Percentiles rank a stretch among this genome's conserved stretches.
Conservation (phyloP, 2,888 invertebrate genomes). For the Nesidiocoris tenuis region DNA sequence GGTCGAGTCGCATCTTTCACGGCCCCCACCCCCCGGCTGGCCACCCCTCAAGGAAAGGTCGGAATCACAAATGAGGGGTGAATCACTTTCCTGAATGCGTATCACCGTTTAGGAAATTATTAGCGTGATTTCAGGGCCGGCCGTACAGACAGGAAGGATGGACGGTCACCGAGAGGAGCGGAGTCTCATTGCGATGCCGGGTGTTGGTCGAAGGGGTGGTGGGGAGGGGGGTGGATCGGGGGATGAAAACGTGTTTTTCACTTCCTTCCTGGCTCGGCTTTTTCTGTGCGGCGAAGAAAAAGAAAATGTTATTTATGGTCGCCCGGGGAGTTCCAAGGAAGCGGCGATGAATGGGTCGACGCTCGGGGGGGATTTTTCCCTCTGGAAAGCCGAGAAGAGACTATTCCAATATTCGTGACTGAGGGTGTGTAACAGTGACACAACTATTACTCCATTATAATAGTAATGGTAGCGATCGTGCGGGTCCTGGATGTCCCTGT, state of each 20-base stretch:
- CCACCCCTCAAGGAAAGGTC: neutral
- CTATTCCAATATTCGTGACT: neutral
- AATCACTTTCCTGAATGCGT: conserved; percentile 24
- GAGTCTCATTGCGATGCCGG: neutral
- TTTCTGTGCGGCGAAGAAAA: neutral
- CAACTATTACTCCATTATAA: neutral
- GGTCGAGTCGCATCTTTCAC: too few species aligned
- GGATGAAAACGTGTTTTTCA: neutral
- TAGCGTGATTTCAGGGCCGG: conserved; percentile 5
- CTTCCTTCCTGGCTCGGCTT: neutral
- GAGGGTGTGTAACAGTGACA: neutral
- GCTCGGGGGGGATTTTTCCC: neutral
- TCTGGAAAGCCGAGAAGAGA: neutral
- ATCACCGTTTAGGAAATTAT: conserved; percentile 38
- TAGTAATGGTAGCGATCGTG: neutral
- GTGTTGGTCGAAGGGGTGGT: neutral
- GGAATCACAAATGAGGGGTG: conserved; percentile 35
- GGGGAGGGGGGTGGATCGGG: neutral
- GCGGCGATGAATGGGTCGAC: neutral
- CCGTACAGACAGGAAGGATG: neutral
- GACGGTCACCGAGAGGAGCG: neutral
- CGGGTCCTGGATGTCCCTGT: too few species aligned
- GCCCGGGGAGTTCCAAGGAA: neutral
- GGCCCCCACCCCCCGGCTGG: neutral
- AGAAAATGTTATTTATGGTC: neutral